Base-by-base conservation (phyloP, 2,888 invertebrate genomes). In the Platynereis dumerilii region DNA sequence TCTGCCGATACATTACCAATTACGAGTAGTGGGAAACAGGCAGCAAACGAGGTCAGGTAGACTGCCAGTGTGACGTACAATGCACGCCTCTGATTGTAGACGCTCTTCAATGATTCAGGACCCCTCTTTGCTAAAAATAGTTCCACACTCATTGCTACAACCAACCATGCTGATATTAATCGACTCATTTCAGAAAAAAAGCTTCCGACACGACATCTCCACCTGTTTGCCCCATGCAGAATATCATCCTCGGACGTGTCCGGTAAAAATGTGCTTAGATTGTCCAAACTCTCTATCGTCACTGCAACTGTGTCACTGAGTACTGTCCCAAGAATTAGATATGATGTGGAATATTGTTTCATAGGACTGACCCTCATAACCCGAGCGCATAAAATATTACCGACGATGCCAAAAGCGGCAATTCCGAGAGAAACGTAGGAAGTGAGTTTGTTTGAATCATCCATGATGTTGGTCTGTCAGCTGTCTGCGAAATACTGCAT, bases 21-120 rank as follows among this genome's bases (percentile, higher is more conserved):
- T 10, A 69, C 69, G 5, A 69, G 60, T 22, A 68, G 60, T n/a
- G 69, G 69, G 42, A 69, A 69, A 17, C 64, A 57, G n/a, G 60
- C 69, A 1, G 69, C 69, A 3, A 66, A 20, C 10, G 63, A 54
- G n/a, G 68, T 48, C 53, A 69, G 58, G 2, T 15, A 17, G n/a
- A 68, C 42, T 26, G 67, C 67, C 60, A 69, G 28, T 39, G 67
- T 29, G 10, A 69, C 68, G 58, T 69, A 68, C 10, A 66, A 26
- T 20, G 69, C 65, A 28, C 69, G 44, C 28, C 55, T 56, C 20
- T 52, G 48, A 52, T 52, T 60, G 27, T 60, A 65, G 0, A 69
- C 55, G 17, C 34, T 39, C 15, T 20, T 34, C 15, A 58, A 42
- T 42, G 60, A 26, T 17, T 44, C 26, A 15, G 67, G 69, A 12